These are phyloP conservation scores for Myotis vivesi DNA, from an alignment of 2,797 vertebrate species.

Conservation along the genomic window DNA sequence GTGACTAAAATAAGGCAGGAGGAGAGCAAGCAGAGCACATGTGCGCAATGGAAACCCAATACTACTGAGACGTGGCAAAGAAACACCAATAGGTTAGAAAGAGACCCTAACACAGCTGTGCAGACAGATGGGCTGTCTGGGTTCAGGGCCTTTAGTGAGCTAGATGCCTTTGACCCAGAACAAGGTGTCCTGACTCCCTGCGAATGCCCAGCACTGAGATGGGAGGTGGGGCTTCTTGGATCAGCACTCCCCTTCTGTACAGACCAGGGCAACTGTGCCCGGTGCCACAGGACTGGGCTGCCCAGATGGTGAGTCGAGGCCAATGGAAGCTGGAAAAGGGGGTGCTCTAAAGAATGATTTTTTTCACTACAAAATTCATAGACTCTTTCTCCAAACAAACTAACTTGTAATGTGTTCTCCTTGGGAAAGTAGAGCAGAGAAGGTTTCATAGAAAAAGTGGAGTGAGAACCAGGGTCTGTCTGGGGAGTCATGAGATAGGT, in stretches of 20 bases:
- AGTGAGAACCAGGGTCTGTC: neutral
- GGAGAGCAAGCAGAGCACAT: neutral
- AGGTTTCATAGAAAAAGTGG: neutral
- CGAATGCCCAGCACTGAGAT: neutral
- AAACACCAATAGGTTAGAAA: neutral
- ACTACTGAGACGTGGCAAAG: neutral
- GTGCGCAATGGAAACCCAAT: neutral
- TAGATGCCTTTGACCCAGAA: neutral
- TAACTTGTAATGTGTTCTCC: neutral
- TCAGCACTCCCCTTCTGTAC: neutral
- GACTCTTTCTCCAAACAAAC: neutral
- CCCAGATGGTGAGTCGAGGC: neutral
- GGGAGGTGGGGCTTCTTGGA: neutral
- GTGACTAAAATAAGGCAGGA: slow-evolving; percentile 51
- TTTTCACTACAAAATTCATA: neutral
- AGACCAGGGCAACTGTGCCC: neutral
- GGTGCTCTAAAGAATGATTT: neutral
- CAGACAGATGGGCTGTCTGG: neutral
- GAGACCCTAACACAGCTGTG: neutral
- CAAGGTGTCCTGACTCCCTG: neutral
- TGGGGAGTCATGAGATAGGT: neutral
- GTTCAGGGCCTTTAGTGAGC: neutral
- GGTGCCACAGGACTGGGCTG: no score
- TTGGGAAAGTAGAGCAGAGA: neutral
- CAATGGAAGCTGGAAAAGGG: neutral